phyloP scores from a whole-genome alignment of 2,797 vertebrate species.

The Echiichthys vipera region DNA sequence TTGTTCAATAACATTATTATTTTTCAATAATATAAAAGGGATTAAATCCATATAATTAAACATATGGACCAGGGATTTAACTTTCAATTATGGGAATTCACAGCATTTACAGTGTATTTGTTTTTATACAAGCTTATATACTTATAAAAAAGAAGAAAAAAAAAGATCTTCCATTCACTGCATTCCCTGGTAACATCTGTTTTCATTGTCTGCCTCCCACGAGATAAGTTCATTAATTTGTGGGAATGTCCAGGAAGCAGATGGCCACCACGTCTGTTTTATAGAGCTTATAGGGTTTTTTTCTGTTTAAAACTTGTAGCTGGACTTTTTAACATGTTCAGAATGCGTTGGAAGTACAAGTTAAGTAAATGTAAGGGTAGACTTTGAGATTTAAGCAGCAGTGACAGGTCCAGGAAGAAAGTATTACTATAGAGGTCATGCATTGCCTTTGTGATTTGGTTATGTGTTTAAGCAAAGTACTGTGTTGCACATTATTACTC shows the following conservation, averaged over 20 bases:
- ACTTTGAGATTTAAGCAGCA: not conserved
- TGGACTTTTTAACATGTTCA: slow-evolving; percentile 6
- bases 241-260: slow-evolving; percentile 71
- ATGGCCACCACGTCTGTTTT: slow-evolving; percentile 56
- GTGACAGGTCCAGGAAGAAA: not conserved
- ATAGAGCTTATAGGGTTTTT: slow-evolving; percentile 12
- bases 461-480: slow-evolving; percentile 3
- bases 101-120: not conserved
- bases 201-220: slow-evolving; percentile 63
- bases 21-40: not conserved
- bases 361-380: not conserved
- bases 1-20: not conserved
- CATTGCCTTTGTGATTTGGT: not conserved
- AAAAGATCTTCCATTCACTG: slow-evolving; percentile 6
- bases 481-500: not conserved
- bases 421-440: not conserved
- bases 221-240: slow-evolving; percentile 74
- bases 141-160: not conserved
- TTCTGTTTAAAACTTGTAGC: not conserved
- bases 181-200: slow-evolving; percentile 69
- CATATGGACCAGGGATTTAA: not conserved
- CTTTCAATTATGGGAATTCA: not conserved
- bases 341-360: not conserved
- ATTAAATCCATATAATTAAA: not conserved
- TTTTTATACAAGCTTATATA: not conserved